These are phyloP conservation scores for Mastomys coucha DNA, from an alignment of 2,113 vertebrate genomes.

Conservation along the genomic window DNA sequence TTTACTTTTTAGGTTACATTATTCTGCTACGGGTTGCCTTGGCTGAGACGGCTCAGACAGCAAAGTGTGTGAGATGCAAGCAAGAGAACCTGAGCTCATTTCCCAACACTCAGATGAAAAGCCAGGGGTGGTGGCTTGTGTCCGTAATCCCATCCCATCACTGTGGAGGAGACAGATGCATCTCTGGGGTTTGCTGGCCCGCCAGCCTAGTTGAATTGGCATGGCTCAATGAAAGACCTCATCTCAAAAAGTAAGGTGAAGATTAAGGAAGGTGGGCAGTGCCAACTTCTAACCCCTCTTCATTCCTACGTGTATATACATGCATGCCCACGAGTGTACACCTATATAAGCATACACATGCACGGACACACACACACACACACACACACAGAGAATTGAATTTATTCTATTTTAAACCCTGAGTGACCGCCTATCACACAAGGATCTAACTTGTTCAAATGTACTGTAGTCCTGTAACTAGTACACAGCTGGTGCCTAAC, in stretches of 20 bases:
- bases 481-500: neutral
- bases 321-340: neutral
- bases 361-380: neutral
- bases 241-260: neutral
- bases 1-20: neutral
- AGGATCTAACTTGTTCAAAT: neutral
- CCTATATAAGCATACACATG: neutral
- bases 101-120: neutral
- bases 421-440: neutral
- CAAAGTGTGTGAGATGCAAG: fast-evolving
- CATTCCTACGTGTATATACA: neutral
- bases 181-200: neutral
- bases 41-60: neutral
- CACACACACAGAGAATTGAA: neutral
- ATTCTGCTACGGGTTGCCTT: neutral
- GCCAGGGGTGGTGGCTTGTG: neutral
- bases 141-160: neutral
- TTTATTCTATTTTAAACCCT: conserved; percentile 42
- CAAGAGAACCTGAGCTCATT: neutral
- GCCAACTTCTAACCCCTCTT: neutral
- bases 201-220: neutral
- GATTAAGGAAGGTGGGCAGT: neutral
- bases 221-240: neutral
- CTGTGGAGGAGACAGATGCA: neutral
- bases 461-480: neutral